Evolutionary conservation across 2,888 invertebrate genomes (phyloP), one percentile per base, ranked within the genome.

Genomic region (Gastracanthus pulcherrimus): DNA sequence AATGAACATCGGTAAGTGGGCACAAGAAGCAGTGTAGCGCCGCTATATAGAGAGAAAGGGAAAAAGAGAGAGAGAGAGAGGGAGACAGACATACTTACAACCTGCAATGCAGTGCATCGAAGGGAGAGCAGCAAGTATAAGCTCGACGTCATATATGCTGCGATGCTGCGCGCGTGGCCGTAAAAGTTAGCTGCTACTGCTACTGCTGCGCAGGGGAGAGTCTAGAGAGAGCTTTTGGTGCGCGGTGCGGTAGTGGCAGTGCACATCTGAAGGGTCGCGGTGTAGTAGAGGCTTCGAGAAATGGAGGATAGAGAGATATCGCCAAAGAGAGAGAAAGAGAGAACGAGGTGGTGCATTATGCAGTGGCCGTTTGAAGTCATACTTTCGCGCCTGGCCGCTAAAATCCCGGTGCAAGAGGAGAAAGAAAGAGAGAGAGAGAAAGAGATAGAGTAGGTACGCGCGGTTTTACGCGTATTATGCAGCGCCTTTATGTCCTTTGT

Each of bases 261-360:
- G n/a, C 31, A 55, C 26, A 62, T 76, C 58, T 55, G 41, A 70
- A 62, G 72, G 66, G 75, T 64, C 26, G 66, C n/a, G n/a, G n/a
- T n/a, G n/a, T n/a, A n/a, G n/a, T 6, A 34, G 26, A 34, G 48
- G 23, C 26, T 31, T 55, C 55, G 34, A 29, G 29, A 31, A 48
- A 51, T n/a, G 9, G 48, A 48, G 48, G 29, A 38, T 41, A 13
- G 41, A 23, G 41, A 23, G 13, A 26, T 5, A 23, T 55, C 23
- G 55, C 19, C 23, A 38, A 36, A 29, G 41, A 41, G 45, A 80
- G 85, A 81, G 84, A 83, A 83, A 83, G 83, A 78, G 82, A n/a
- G n/a, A n/a, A n/a, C n/a, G n/a, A 76, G 84, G 86, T 85, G 86
- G 87, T 89, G 89, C 90, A 90, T 90, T 89, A 90, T 89, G 89